phyloP scores from a whole-genome alignment of 2,797 vertebrate species.

The Notolepis coatsorum region DNA sequence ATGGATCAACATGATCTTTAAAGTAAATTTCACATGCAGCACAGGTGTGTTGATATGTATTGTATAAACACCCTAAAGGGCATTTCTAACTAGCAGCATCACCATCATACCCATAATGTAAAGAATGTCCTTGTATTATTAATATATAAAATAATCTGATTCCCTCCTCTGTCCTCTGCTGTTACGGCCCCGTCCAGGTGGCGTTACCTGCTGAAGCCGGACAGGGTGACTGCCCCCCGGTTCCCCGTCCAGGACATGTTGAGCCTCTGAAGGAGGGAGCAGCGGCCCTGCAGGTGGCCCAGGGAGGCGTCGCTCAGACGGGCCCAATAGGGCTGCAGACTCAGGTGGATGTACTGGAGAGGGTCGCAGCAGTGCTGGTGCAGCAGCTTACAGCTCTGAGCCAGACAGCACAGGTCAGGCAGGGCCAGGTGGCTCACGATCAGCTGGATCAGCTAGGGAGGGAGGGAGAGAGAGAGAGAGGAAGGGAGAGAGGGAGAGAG shows the following conservation, averaged over 20 bases:
- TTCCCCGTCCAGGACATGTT: conserved; percentile 99
- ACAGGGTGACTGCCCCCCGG: conserved; percentile 90
- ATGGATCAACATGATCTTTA: too few relatives aligned
- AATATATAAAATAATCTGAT: too few relatives aligned
- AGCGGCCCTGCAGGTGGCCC: conserved; percentile 93
- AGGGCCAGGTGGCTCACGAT: conserved; percentile 96
- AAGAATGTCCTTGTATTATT: too few relatives aligned
- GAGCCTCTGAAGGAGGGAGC: conserved; percentile 94
- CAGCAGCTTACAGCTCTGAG: conserved; percentile 96
- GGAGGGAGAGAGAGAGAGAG: conserved; percentile 47
- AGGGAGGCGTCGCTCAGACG: conserved; percentile 91
- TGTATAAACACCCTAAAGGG: too few relatives aligned
- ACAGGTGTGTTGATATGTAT: too few relatives aligned
- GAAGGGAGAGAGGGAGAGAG: background rate
- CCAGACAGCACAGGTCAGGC: conserved; percentile 95
- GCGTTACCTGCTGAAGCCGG: conserved; percentile 98
- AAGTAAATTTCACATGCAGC: too few relatives aligned
- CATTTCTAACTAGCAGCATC: too few relatives aligned
- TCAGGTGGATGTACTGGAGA: conserved; percentile 96
- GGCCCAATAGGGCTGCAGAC: conserved; percentile 98
- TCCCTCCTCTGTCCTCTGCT: too few relatives aligned
- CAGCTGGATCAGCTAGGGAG: conserved; percentile 93
- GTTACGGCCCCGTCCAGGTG: too few relatives aligned
- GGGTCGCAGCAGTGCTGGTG: conserved; percentile 98
- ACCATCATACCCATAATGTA: too few relatives aligned